Evolutionary conservation across 1,140 invertebrate genomes (phyloP).

Genomic region (Ips typographus): DNA sequence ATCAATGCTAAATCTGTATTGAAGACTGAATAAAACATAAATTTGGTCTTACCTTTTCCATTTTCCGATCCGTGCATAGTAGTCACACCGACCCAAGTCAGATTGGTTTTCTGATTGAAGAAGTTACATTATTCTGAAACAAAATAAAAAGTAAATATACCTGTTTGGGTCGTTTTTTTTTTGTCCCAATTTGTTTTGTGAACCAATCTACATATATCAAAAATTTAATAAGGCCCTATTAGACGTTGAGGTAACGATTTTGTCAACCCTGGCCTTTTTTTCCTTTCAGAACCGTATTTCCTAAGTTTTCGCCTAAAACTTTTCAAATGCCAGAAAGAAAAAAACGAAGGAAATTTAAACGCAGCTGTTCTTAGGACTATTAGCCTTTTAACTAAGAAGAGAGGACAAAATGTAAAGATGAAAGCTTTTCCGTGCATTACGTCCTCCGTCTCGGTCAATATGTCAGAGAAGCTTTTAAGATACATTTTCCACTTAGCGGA

Average conservation of each 20-base stretch:
- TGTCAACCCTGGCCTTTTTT: too few relatives aligned
- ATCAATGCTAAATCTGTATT: too few relatives aligned
- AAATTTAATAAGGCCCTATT: too few relatives aligned
- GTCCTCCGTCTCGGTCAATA: constrained; percentile 52
- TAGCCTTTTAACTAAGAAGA: constrained; percentile 11
- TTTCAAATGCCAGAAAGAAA: neutral
- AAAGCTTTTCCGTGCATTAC: constrained; percentile 51
- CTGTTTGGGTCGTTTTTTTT: too few relatives aligned
- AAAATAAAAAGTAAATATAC: constrained; percentile 7
- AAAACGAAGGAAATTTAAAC: neutral
- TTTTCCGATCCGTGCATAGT: constrained; percentile 53
- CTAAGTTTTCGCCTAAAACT: too few relatives aligned
- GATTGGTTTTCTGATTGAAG: constrained; percentile 1
- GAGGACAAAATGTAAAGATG: constrained; percentile 36
- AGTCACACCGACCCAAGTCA: constrained; percentile 18
- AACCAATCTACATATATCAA: too few relatives aligned
- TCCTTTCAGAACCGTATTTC: too few relatives aligned
- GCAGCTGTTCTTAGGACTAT: constrained; percentile 5
- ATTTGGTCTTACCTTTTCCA: constrained; percentile 45
- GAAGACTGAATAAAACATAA: too few relatives aligned
- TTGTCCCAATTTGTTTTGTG: too few relatives aligned
- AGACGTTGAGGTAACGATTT: too few relatives aligned
- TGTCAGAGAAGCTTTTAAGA: constrained; percentile 54
- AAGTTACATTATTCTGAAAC: constrained; percentile 31
- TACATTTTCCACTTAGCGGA: constrained; percentile 40